phyloP scores from a whole-genome alignment of 2,113 vertebrate genomes.

The Pollimyrus isidori region DNA sequence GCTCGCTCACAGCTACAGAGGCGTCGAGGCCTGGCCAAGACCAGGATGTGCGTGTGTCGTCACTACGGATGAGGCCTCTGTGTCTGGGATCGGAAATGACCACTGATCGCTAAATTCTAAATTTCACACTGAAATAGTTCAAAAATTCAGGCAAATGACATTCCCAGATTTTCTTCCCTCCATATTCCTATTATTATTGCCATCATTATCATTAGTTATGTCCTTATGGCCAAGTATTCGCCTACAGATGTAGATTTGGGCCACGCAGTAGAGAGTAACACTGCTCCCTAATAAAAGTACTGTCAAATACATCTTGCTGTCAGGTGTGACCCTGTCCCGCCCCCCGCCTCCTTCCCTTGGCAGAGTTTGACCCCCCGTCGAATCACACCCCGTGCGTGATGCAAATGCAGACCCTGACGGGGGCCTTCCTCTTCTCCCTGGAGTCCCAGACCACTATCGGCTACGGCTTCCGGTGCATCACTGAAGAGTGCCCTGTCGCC shows the following conservation, averaged over 20 bases:
- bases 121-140: not conserved
- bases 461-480: conserved; percentile 88
- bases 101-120: no score
- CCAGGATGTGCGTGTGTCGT: not conserved
- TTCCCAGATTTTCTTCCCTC: not conserved
- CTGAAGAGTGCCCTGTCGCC: conserved; percentile 87
- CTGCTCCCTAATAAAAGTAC: not conserved
- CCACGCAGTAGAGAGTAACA: no score
- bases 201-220: not conserved
- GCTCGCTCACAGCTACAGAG: not conserved
- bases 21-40: not conserved
- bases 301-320: not conserved
- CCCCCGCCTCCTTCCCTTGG: not conserved
- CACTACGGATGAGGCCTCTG: not conserved
- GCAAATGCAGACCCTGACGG: conserved; percentile 93
- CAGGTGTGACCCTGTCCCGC: not conserved
- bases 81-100: not conserved
- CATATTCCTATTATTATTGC: not conserved
- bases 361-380: conserved; percentile 71
- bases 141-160: not conserved
- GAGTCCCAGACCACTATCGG: conserved; percentile 97
- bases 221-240: no score
- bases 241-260: no score
- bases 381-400: conserved; percentile 96
- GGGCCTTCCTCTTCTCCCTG: conserved; percentile 91